These are phyloP conservation scores for Drosophila melanogaster DNA, from an alignment of 1,140 invertebrate genomes.

Conservation along the genomic window DNA sequence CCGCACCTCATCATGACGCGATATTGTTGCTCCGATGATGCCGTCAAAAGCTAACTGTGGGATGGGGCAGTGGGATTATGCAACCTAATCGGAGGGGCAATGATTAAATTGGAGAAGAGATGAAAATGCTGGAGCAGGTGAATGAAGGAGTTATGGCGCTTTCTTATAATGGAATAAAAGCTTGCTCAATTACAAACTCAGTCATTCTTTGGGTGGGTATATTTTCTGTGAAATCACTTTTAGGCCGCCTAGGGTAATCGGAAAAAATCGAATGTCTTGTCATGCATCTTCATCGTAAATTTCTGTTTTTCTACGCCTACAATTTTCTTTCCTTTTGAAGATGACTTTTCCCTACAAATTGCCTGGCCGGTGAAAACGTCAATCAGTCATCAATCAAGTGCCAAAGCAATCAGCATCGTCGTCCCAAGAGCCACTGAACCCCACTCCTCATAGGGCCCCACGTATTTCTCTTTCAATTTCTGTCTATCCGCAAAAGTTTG, in stretches of 20 bases:
- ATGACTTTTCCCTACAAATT: conserved; percentile 52
- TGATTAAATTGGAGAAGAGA: conserved; percentile 29
- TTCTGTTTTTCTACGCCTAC: conserved; percentile 37
- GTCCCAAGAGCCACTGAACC: conserved; percentile 54
- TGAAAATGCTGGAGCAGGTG: conserved; percentile 31
- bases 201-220: conserved; percentile 4
- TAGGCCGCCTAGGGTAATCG: conserved; percentile 6
- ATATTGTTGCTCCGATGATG: conserved; percentile 31
- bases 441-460: conserved; percentile 38
- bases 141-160: conserved; percentile 5
- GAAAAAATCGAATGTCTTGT: conserved; percentile 24
- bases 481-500: not conserved
- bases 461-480: conserved; percentile 31
- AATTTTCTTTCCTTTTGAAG: conserved; percentile 39
- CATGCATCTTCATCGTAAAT: conserved; percentile 23
- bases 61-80: conserved; percentile 52
- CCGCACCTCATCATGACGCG: conserved; percentile 64
- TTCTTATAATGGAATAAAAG: conserved; percentile 14
- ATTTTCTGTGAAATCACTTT: conserved; percentile 9
- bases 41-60: conserved; percentile 40
- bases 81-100: conserved; percentile 45
- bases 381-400: conserved; percentile 77
- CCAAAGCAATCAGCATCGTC: conserved; percentile 40
- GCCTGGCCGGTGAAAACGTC: conserved; percentile 70
- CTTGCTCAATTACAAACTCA: conserved; percentile 18